These are phyloP conservation scores for Megalurothrips usitatus DNA, from an alignment of 2,888 invertebrate genomes.

Conservation along the genomic window DNA sequence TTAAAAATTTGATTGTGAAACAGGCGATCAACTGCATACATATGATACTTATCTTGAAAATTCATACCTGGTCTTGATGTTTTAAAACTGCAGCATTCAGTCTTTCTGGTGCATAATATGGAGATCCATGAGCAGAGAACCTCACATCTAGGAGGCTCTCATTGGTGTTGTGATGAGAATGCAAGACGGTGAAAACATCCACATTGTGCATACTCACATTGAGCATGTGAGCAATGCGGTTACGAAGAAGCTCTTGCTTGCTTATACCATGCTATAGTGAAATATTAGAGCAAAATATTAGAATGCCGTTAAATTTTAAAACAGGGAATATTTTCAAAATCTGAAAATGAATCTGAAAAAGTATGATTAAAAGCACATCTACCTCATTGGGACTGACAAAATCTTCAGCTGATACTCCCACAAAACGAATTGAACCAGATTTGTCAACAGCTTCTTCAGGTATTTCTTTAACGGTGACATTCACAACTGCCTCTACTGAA, in stretches of 20 bases:
- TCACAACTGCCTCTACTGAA: slow-evolving; percentile 76
- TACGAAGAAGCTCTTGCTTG: slow-evolving; percentile 66
- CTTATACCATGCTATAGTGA: slow-evolving; percentile 55
- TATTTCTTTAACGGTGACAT: slow-evolving; percentile 79
- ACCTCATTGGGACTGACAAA: slow-evolving; percentile 61
- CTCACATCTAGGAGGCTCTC: slow-evolving; percentile 70
- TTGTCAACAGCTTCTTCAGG: slow-evolving; percentile 88
- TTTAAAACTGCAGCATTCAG: slow-evolving; percentile 78
- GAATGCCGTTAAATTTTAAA: slow-evolving; percentile 29
- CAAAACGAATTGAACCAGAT: slow-evolving; percentile 85
- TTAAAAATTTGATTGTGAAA: slow-evolving; percentile 13
- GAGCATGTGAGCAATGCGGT: slow-evolving; percentile 62
- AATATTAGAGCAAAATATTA: slow-evolving; percentile 34
- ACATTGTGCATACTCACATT: slow-evolving; percentile 78
- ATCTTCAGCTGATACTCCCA: slow-evolving; percentile 76
- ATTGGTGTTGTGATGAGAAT: slow-evolving; percentile 53
- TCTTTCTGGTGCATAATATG: slow-evolving; percentile 83
- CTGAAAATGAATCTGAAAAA: slow-evolving; percentile 39
- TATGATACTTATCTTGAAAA: not conserved
- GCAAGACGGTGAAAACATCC: slow-evolving; percentile 87
- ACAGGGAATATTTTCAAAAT: slow-evolving; percentile 47
- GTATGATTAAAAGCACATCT: slow-evolving; percentile 30
- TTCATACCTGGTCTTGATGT: slow-evolving; percentile 59
- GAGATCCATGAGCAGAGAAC: slow-evolving; percentile 90
- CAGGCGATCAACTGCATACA: not conserved